Evolutionary conservation across 35 echinoderm and acorn worm genomes (phyloP).

Genomic region (Strongylocentrotus purpuratus): DNA sequence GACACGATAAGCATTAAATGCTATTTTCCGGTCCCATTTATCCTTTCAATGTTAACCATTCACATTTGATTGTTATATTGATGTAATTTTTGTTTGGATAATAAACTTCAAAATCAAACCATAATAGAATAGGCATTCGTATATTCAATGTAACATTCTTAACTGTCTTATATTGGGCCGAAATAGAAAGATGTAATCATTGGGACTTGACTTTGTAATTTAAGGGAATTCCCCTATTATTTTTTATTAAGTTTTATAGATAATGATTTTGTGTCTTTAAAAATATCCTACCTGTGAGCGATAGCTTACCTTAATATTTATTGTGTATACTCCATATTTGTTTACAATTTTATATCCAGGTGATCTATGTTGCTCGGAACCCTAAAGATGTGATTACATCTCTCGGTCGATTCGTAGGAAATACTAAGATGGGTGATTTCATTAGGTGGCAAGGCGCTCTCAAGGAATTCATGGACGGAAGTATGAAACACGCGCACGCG

Average conservation of each 20-base stretch:
- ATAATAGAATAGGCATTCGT: too few species aligned
- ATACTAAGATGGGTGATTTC: conserved; percentile 37
- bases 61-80: too few species aligned
- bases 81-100: too few species aligned
- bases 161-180: too few species aligned
- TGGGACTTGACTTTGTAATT: too few species aligned
- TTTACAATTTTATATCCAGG: not conserved
- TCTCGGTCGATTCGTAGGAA: conserved; percentile 34
- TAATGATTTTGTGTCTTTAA: not conserved
- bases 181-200: too few species aligned
- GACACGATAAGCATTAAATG: too few species aligned
- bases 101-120: too few species aligned
- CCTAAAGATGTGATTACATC: conserved; percentile 41
- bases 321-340: not conserved
- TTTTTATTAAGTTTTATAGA: not conserved
- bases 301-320: not conserved
- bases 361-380: conserved; percentile 43
- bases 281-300: not conserved
- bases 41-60: too few species aligned
- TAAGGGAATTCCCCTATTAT: not conserved
- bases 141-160: too few species aligned
- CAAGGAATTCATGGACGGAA: conserved; percentile 49
- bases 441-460: conserved; percentile 35
- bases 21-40: too few species aligned
- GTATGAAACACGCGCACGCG: not conserved